phyloP scores from a whole-genome alignment of 2,888 invertebrate species.

The Ophion obscuratus region DNA sequence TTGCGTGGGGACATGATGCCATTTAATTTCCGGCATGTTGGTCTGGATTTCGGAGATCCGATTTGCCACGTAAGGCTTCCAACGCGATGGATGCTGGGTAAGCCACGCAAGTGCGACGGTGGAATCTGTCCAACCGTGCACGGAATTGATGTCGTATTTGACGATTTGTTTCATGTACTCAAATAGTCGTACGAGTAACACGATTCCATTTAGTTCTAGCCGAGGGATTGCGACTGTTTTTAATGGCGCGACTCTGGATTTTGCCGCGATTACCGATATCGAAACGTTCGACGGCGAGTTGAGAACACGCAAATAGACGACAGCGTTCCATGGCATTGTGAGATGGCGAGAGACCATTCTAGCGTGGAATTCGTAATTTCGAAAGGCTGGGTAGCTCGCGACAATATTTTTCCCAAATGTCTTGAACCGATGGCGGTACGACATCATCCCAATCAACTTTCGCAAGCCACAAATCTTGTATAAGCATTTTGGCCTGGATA shows the following conservation, averaged over 20 bases:
- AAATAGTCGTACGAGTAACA: no score
- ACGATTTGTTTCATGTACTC: slow-evolving; percentile 24
- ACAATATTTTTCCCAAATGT: neutral
- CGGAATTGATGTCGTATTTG: neutral
- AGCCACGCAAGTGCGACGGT: slow-evolving; percentile 71
- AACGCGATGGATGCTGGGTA: slow-evolving; percentile 61
- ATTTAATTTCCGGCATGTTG: slow-evolving; percentile 65
- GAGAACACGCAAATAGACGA: neutral
- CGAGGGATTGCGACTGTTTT: no score
- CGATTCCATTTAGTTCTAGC: no score
- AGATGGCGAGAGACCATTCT: slow-evolving; percentile 17
- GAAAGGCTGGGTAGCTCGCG: slow-evolving; percentile 14
- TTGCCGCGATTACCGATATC: neutral
- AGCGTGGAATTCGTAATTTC: slow-evolving; percentile 50
- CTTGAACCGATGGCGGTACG: no score
- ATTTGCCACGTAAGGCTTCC: slow-evolving; percentile 61
- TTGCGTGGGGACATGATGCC: slow-evolving; percentile 72
- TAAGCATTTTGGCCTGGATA: slow-evolving; percentile 1
- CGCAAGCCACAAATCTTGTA: slow-evolving; percentile 2
- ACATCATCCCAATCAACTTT: no score
- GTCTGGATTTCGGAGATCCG: slow-evolving; percentile 74
- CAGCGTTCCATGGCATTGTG: slow-evolving; percentile 32
- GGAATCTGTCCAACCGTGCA: slow-evolving; percentile 68
- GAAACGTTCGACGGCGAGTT: no score
- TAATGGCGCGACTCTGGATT: slow-evolving; percentile 27